Evolutionary conservation across 2,888 invertebrate species (phyloP).

Genomic region (Ormyrus rosae): DNA sequence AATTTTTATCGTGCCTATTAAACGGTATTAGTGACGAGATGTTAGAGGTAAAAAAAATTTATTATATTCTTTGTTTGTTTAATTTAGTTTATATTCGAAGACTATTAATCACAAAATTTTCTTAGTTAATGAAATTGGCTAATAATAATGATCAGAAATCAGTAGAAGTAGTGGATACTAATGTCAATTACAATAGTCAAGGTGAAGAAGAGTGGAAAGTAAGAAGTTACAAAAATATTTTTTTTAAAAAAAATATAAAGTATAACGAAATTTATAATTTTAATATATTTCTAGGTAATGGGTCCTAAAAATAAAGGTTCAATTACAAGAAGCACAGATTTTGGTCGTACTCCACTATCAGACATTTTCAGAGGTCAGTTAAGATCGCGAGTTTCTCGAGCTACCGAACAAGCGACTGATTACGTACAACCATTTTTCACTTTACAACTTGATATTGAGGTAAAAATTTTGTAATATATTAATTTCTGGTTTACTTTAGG

Average conservation of each 20-base stretch:
- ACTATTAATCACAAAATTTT: conserved; percentile 54
- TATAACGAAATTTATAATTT: conserved; percentile 17
- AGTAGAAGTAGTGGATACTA: conserved; percentile 62
- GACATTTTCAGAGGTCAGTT: conserved; percentile 96
- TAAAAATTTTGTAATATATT: conserved; percentile 68
- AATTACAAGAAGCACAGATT: conserved; percentile 89
- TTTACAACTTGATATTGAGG: conserved; percentile 95
- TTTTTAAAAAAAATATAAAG: background rate
- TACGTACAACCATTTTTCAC: conserved; percentile 98
- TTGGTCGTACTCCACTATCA: conserved; percentile 91
- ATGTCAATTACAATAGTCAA: conserved; percentile 74
- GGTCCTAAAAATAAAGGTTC: conserved; percentile 92
- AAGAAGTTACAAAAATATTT: conserved; percentile 56
- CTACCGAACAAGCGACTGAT: conserved; percentile 88
- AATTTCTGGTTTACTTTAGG: background rate
- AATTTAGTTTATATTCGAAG: background rate
- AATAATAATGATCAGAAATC: conserved; percentile 67
- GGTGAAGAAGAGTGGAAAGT: conserved; percentile 84
- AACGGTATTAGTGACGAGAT: conserved; percentile 98
- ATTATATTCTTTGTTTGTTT: background rate
- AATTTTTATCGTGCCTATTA: conserved; percentile 93
- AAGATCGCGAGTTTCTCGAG: conserved; percentile 87
- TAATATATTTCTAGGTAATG: conserved; percentile 80
- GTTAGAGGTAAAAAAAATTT: conserved; percentile 83
- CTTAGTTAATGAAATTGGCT: conserved; percentile 78